phyloP scores from a whole-genome alignment of 2,113 vertebrate genomes.

The Trichechus manatus region DNA sequence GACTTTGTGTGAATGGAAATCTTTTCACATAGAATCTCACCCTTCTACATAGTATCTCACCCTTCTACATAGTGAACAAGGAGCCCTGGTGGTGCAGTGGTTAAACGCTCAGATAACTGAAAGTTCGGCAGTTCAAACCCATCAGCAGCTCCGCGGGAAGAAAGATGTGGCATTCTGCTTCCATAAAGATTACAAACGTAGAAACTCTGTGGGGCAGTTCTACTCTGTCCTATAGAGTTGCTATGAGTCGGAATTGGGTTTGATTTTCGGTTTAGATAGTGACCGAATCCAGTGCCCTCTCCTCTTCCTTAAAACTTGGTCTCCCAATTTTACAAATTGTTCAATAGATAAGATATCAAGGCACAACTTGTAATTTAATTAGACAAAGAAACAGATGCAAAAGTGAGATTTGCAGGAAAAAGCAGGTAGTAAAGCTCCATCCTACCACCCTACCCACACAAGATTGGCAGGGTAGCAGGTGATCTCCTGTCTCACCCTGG shows the following conservation, averaged over 20 bases:
- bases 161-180: neutral
- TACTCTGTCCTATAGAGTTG: neutral
- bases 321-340: neutral
- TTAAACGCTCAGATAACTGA: neutral
- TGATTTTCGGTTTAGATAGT: neutral
- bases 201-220: neutral
- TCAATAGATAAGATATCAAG: neutral
- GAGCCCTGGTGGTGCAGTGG: neutral
- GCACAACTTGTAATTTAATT: neutral
- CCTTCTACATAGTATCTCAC: neutral
- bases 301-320: neutral
- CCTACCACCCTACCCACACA: neutral
- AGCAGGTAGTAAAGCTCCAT: neutral
- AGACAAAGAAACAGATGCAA: constrained; percentile 37
- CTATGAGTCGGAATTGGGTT: neutral
- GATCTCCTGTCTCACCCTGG: neutral
- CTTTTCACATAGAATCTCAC: neutral
- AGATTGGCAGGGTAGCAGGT: neutral
- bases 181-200: neutral
- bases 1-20: neutral
- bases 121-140: neutral
- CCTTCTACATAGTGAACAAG: neutral
- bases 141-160: neutral
- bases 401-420: constrained; percentile 17
- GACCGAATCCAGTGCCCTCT: neutral